Evolutionary conservation across 1,140 invertebrate genomes (phyloP), one percentile per base, ranked within the genome.

Genomic region (Bicyclus anynana): DNA sequence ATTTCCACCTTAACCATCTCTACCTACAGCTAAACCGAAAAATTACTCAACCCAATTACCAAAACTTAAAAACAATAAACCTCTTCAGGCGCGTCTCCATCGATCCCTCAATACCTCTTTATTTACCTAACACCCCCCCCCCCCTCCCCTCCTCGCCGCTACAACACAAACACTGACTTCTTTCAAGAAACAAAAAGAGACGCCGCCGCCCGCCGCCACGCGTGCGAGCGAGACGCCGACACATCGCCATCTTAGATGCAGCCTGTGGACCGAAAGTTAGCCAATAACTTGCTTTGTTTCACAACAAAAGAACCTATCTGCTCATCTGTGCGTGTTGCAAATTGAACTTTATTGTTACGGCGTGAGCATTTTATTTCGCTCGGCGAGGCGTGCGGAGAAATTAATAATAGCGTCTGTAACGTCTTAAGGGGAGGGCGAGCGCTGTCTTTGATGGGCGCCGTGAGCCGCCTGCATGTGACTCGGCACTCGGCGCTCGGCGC

Each of bases 231-330:
- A 72, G 72, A 71, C 40, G 50, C 61, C 53, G 54, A 56, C 42
- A 67, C 72, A 65, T 72, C 82, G 82, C 82, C 82, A 86, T 81
- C 83, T 83, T 84, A 82, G 83, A 81, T 84, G 83, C 83, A 84
- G 74, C 69, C 72, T 65, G 65, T 72, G 79, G 79, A 84, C 81
- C 81, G 79, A 73, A 84, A 84, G 72, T 84, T 79, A 79, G 79
- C 81, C 79, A 80, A 84, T 84, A 82, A 84, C 74, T 69, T 61
- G 54, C 61, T 63, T 69, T 59, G 63, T 63, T 29, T 38, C 37
- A 53, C 40, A 48, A 71, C 66, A 74, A 81, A 69, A 61, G 55
- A 64, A 52, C 76, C 53, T 72, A 80, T 71, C 56, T 67, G 13
- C 20, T 27, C 4, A 49, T 42, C 40, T 52, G 38, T 59, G 29